phyloP scores from a whole-genome alignment of 2,797 vertebrate genomes.

The Urosaurus nigricauda region DNA sequence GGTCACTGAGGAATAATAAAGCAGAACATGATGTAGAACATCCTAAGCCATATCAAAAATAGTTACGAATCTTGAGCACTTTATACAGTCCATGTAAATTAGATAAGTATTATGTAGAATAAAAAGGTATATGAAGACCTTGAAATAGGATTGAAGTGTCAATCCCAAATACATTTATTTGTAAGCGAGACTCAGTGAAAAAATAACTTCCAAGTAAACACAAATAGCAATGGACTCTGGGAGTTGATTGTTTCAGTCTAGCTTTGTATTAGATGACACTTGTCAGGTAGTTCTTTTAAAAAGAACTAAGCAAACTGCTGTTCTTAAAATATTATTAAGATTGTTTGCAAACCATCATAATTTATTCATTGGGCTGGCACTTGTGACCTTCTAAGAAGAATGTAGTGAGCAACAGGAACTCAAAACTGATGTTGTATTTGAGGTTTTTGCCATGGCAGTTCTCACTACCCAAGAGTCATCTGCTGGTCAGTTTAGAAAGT shows the following conservation, averaged over 20 bases:
- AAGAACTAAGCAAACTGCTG: neutral
- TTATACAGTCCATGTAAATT: slow-evolving; percentile 34
- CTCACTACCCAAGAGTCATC: slow-evolving; percentile 27
- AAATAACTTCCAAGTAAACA: neutral
- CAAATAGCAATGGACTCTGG: neutral
- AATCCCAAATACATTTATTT: neutral
- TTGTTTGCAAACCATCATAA: neutral
- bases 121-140: neutral
- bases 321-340: neutral
- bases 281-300: neutral
- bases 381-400: neutral
- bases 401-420: neutral
- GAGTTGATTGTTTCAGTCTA: neutral
- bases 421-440: neutral
- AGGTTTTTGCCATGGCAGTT: slow-evolving; percentile 35
- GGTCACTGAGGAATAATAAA: slow-evolving; percentile 61
- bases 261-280: neutral
- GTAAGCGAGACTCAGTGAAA: neutral
- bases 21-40: slow-evolving; percentile 43
- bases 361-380: neutral
- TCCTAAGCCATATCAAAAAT: slow-evolving; percentile 60
- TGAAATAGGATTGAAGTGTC: neutral
- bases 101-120: neutral
- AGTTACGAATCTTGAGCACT: slow-evolving; percentile 58
- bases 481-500: slow-evolving; percentile 29